Conservation (phyloP, 2,113 vertebrate species). For the Tragulus kanchil region DNA sequence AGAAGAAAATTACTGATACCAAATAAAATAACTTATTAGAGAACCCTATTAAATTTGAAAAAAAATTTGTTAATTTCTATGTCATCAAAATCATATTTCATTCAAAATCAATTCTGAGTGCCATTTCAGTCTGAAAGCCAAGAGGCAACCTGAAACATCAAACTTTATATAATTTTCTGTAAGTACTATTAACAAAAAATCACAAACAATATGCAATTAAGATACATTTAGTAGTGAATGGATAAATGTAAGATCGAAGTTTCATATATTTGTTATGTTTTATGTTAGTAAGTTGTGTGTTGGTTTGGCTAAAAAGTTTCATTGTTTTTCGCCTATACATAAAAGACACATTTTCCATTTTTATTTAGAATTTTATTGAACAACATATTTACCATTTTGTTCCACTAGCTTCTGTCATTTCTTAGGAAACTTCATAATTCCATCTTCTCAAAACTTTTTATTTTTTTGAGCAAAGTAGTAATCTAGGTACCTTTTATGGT, state of each 20-base stretch:
- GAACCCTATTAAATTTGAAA: background rate
- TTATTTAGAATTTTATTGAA: background rate
- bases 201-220: background rate
- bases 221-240: background rate
- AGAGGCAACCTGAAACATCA: background rate
- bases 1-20: background rate
- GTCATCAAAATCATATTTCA: background rate
- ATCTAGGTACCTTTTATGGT: too few species aligned
- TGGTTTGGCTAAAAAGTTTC: background rate
- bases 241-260: background rate
- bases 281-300: background rate
- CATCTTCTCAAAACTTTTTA: too few species aligned
- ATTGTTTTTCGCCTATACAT: background rate
- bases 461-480: too few species aligned
- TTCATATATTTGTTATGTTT: background rate
- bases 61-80: background rate
- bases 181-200: background rate
- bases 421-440: too few species aligned
- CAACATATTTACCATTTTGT: background rate
- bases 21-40: background rate
- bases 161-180: background rate
- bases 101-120: conserved; percentile 10
- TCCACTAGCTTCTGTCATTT: background rate
- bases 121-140: background rate
- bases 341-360: background rate